Percentiles rank a stretch among this genome's conserved stretches.
Evolutionary conservation across 2,797 vertebrate species (phyloP).

Genomic region (Anguilla anguilla): DNA sequence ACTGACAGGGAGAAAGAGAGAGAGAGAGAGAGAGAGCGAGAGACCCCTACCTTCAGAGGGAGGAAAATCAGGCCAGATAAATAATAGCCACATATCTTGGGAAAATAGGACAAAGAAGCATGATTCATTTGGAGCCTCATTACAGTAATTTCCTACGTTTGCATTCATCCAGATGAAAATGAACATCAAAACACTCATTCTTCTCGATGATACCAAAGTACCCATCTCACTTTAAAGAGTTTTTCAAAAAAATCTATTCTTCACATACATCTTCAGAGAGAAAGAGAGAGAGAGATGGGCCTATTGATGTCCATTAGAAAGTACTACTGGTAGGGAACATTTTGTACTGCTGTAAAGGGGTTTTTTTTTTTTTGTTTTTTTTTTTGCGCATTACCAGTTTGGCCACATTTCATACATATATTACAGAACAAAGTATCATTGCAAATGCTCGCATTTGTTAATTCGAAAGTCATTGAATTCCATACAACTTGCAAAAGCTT

Average conservation of each 20-base stretch:
- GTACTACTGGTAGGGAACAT: not conserved
- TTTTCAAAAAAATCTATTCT: not conserved
- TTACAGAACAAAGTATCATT: not conserved
- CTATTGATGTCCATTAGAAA: not conserved
- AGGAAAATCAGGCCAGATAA: not conserved
- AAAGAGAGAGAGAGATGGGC: too few species aligned
- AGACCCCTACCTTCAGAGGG: not conserved
- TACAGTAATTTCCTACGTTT: not conserved
- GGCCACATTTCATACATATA: not conserved
- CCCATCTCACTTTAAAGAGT: not conserved
- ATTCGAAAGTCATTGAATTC: not conserved
- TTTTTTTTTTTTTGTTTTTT: not conserved
- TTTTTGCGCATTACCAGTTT: not conserved
- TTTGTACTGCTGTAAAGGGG: not conserved
- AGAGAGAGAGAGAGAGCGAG: not conserved
- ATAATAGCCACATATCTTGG: not conserved
- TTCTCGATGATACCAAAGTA: not conserved
- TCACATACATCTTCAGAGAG: too few species aligned
- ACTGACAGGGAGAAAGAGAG: too few species aligned
- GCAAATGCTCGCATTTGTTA: not conserved
- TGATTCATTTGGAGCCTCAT: not conserved
- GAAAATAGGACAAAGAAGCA: not conserved
- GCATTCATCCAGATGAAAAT: not conserved
- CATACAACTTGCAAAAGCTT: not conserved
- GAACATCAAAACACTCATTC: not conserved